A percentile compares a stretch with the other conserved stretches of the same genome.
phyloP scores from a whole-genome alignment of 2,113 vertebrate species.

The Burhinus oedicnemus region DNA sequence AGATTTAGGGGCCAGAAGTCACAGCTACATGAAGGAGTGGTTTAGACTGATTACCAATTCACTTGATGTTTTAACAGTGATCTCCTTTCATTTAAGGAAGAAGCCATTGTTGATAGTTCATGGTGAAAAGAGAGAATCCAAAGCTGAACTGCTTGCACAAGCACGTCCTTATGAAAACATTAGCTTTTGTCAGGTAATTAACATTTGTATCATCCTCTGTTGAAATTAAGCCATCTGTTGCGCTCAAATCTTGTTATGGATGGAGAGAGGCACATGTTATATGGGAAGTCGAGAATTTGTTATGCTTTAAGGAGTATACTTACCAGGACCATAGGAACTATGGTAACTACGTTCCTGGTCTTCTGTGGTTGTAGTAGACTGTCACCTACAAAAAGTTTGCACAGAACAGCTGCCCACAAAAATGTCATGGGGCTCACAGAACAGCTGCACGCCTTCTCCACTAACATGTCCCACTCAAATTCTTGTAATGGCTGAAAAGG shows the following conservation, averaged over 20 bases:
- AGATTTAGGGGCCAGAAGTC: neutral
- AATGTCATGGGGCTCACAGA: neutral
- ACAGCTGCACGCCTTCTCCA: neutral
- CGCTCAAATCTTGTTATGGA: neutral
- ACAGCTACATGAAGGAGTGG: neutral
- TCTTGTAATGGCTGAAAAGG: neutral
- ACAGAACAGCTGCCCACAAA: neutral
- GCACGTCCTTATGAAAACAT: constrained; percentile 87
- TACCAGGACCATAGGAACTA: neutral
- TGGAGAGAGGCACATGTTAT: neutral
- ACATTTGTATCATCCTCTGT: neutral
- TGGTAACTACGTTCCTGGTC: neutral
- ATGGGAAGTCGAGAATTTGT: neutral
- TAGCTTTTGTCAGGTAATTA: constrained; percentile 90
- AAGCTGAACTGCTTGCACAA: constrained; percentile 86
- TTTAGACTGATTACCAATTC: neutral
- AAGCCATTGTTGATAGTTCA: constrained; percentile 91
- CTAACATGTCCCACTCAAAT: neutral
- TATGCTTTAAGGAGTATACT: neutral
- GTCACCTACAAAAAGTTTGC: neutral
- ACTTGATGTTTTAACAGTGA: neutral
- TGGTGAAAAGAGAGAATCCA: constrained; percentile 93
- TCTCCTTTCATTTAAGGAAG: constrained; percentile 75
- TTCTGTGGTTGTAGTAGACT: neutral
- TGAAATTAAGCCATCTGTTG: neutral